Percentiles rank a stretch among this genome's conserved stretches.
Evolutionary conservation across 1,140 invertebrate genomes (phyloP).

Genomic region (Notospermus geniculatus): DNA sequence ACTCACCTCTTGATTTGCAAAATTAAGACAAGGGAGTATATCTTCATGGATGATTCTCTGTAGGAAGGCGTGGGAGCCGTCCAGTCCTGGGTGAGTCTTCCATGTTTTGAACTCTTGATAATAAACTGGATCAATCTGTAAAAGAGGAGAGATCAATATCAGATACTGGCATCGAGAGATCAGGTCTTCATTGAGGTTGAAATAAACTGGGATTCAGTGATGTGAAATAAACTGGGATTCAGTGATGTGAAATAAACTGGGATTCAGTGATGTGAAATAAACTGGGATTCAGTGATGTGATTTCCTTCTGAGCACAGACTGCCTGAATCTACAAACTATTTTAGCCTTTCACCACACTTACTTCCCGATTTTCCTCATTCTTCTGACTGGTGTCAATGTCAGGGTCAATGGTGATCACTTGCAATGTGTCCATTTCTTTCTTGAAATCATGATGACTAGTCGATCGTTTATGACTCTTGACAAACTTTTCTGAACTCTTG

Average conservation of each 20-base stretch:
- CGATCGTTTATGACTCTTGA: slow-evolving; percentile 60
- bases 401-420: slow-evolving; percentile 7
- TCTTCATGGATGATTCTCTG: slow-evolving; percentile 71
- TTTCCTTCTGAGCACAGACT: no score
- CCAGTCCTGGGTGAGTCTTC: slow-evolving; percentile 67
- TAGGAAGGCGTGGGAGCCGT: slow-evolving; percentile 60
- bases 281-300: no score
- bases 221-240: no score
- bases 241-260: no score
- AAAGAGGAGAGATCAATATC: slow-evolving; percentile 15
- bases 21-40: slow-evolving; percentile 73
- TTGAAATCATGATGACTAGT: slow-evolving; percentile 78
- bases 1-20: slow-evolving; percentile 64
- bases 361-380: no score
- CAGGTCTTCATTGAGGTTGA: no score
- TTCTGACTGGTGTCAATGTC: neutral
- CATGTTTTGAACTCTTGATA: slow-evolving; percentile 72
- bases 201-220: no score
- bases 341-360: no score
- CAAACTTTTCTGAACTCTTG: slow-evolving; percentile 39
- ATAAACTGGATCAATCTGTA: slow-evolving; percentile 70
- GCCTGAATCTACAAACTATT: no score
- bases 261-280: no score
- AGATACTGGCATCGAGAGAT: neutral
- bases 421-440: slow-evolving; percentile 14